Evolutionary conservation across 2,888 invertebrate genomes (phyloP).

Genomic region (Tachina grossa): DNA sequence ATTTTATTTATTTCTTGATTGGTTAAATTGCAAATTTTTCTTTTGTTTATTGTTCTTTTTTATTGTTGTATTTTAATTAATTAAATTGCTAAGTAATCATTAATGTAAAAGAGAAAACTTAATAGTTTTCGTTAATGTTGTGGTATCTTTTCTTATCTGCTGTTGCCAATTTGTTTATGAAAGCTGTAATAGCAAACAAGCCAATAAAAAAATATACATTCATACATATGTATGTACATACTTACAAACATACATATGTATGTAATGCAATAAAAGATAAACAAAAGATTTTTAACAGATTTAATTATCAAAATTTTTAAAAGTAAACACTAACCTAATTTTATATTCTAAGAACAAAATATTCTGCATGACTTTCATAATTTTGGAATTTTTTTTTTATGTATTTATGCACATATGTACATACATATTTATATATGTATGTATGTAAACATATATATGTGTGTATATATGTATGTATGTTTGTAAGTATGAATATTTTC

Average conservation of each 20-base stretch:
- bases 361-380: too few species aligned
- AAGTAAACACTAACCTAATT: too few species aligned
- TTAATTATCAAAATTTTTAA: too few species aligned
- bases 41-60: slow-evolving; percentile 26
- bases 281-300: too few species aligned
- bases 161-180: slow-evolving; percentile 52
- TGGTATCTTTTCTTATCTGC: slow-evolving; percentile 20
- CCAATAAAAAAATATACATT: not conserved
- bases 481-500: too few species aligned
- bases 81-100: not conserved
- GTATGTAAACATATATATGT: too few species aligned
- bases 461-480: too few species aligned
- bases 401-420: too few species aligned
- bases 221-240: not conserved
- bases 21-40: slow-evolving; percentile 5
- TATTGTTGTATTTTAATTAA: slow-evolving; percentile 24
- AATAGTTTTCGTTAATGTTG: slow-evolving; percentile 1
- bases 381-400: too few species aligned
- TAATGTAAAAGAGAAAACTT: slow-evolving; percentile 1
- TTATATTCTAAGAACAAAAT: too few species aligned
- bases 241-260: too few species aligned
- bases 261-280: not conserved
- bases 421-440: too few species aligned
- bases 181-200: not conserved
- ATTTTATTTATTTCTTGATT: slow-evolving; percentile 17